Conservation (phyloP, 2,888 invertebrate genomes). For the Thyatira batis region DNA sequence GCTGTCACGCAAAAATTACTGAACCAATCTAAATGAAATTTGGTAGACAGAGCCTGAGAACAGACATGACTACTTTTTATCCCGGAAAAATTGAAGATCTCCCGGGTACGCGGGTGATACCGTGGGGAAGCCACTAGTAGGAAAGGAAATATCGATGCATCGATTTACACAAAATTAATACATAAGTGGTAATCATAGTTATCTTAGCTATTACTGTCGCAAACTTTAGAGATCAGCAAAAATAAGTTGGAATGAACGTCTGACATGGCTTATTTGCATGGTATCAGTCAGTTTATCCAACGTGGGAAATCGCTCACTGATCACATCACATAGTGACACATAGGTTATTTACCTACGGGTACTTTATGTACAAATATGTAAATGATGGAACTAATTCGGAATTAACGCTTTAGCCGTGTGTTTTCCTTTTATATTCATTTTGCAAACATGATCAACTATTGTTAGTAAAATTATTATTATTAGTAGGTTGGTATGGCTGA, state of each 20-base stretch:
- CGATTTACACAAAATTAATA: not conserved
- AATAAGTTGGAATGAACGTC: not conserved
- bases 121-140: no score
- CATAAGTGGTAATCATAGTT: no score
- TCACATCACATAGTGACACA: not conserved
- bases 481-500: no score
- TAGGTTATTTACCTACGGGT: no score
- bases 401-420: not conserved
- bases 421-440: not conserved
- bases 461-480: no score
- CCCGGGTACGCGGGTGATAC: no score
- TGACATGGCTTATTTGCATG: not conserved
- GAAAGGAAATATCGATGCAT: not conserved
- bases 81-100: no score
- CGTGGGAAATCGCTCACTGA: not conserved
- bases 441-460: not conserved
- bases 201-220: not conserved
- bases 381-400: not conserved
- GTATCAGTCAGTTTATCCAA: not conserved
- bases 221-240: not conserved
- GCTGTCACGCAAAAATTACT: no score
- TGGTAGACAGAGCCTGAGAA: no score
- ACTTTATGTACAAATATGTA: no score
- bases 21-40: no score
- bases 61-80: no score